Evolutionary conservation across 2,113 vertebrate genomes (phyloP).

Genomic region (Protobothrops mucrosquamatus): DNA sequence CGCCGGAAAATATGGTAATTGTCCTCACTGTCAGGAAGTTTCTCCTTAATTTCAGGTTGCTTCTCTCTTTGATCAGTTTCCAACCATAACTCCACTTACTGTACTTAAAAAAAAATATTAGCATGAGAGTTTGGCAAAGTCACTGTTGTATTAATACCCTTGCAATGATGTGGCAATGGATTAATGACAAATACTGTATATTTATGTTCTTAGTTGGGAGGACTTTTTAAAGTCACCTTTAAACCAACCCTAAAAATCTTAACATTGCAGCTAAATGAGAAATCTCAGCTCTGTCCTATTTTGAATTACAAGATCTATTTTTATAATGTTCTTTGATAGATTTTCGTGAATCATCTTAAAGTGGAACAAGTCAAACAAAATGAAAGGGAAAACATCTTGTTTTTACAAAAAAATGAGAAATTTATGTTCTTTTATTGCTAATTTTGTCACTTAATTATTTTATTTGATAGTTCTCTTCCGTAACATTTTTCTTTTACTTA

Average conservation of each 20-base stretch:
- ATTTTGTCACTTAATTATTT: background rate
- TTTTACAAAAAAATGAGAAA: background rate
- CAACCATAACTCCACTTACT: background rate
- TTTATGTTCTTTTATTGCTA: background rate
- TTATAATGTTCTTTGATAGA: background rate
- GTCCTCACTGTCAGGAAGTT: no score
- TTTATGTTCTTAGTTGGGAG: background rate
- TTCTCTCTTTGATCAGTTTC: no score
- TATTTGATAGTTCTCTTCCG: background rate
- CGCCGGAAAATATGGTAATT: no score
- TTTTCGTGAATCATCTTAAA: slow-evolving; percentile 1
- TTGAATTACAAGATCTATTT: slow-evolving; percentile 20
- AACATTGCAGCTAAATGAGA: slow-evolving; percentile 11
- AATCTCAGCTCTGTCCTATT: background rate
- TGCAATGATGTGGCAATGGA: background rate
- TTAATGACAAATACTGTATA: background rate
- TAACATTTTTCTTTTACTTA: background rate
- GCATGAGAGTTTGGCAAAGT: background rate
- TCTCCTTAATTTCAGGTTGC: no score
- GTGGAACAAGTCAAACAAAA: background rate
- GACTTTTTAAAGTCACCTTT: background rate
- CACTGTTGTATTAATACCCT: background rate
- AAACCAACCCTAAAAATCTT: background rate
- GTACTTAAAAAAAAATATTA: background rate
- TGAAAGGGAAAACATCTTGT: background rate